Evolutionary conservation across 2,113 vertebrate genomes (phyloP).

Genomic region (Petrocephalus microphthalmus): DNA sequence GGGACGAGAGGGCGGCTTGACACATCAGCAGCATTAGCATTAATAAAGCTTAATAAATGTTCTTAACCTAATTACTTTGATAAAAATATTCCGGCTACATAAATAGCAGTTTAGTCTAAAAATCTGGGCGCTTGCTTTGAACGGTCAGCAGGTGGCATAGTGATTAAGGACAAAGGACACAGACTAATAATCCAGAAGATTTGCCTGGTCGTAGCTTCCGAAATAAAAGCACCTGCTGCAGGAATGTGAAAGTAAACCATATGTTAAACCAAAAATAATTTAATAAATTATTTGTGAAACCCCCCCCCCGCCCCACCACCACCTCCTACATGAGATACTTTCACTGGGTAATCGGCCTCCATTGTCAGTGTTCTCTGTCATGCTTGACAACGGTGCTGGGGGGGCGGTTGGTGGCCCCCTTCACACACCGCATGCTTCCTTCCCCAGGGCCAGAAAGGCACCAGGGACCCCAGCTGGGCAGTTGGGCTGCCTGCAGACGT

Average conservation of each 20-base stretch:
- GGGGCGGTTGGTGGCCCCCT: neutral
- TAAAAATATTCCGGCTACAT: neutral
- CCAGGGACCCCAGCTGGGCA: neutral
- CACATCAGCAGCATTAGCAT: constrained; percentile 7
- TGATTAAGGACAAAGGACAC: neutral
- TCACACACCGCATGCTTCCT: neutral
- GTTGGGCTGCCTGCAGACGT: neutral
- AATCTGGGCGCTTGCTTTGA: neutral
- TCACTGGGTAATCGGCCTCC: neutral
- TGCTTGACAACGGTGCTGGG: neutral
- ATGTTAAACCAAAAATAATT: neutral
- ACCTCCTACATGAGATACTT: neutral
- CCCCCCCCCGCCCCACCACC: neutral
- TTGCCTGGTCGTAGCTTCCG: neutral
- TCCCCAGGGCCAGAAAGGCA: neutral
- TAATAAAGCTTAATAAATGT: constrained; percentile 1
- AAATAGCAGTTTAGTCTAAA: neutral
- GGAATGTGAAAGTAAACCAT: neutral
- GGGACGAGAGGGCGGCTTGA: neutral
- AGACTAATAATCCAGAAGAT: neutral
- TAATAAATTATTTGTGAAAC: neutral
- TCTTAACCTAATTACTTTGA: neutral
- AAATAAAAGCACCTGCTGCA: neutral
- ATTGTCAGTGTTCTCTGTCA: neutral
- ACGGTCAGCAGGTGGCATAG: neutral